A percentile compares a stretch with the other conserved stretches of the same genome.
Conservation (phyloP, 1,140 invertebrate species). For the Drosophila miranda region DNA sequence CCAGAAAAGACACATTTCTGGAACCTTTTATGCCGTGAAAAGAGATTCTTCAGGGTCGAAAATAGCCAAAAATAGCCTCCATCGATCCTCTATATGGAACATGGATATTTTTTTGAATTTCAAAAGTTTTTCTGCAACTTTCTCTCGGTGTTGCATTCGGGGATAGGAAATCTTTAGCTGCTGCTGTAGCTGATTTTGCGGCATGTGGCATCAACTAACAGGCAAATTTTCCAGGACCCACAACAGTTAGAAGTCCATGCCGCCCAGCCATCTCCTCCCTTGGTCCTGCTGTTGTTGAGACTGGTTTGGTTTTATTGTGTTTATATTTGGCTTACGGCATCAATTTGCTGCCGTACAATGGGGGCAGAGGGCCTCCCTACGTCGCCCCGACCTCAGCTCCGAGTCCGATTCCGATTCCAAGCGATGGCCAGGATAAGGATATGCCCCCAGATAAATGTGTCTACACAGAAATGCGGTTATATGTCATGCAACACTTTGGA, state of each 20-base stretch:
- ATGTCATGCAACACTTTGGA: conserved; percentile 8
- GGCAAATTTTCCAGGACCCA: conserved; percentile 55
- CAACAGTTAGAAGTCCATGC: conserved; percentile 51
- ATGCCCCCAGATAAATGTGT: conserved; percentile 65
- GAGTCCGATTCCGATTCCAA: too few species aligned
- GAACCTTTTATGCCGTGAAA: too few species aligned
- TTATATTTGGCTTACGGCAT: conserved; percentile 80
- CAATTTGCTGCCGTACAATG: conserved; percentile 72
- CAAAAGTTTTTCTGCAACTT: too few species aligned
- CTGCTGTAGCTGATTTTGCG: conserved; percentile 11
- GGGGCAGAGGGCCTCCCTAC: conserved; percentile 21
- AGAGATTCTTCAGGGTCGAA: too few species aligned
- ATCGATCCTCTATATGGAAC: too few species aligned
- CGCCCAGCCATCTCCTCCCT: conserved; percentile 12
- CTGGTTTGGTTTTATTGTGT: conserved; percentile 80
- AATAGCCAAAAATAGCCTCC: too few species aligned
- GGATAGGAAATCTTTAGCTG: too few species aligned
- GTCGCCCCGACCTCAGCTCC: too few species aligned
- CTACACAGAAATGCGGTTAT: conserved; percentile 14
- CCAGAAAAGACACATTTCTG: too few species aligned
- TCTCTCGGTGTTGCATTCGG: neutral
- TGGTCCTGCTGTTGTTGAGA: conserved; percentile 57
- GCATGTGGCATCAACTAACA: conserved; percentile 32
- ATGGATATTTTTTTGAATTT: too few species aligned
- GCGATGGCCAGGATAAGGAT: conserved; percentile 10